Conservation (phyloP, 2,797 vertebrate species). For the Lithobates pipiens region DNA sequence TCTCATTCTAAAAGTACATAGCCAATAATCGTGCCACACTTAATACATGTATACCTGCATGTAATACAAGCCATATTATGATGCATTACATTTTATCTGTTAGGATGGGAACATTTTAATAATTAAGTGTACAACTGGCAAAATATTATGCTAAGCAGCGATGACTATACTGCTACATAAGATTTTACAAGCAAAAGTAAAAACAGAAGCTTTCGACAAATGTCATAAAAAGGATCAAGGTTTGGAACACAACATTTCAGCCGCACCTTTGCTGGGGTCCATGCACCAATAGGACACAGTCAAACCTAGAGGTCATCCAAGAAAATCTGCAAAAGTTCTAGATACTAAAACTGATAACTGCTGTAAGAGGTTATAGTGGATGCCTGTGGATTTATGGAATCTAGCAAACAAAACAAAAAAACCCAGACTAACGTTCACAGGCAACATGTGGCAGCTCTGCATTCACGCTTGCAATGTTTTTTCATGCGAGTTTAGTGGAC, state of each 20-base stretch:
- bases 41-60: conserved; percentile 21
- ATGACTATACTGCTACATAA: background rate
- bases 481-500: too few relatives aligned
- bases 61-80: conserved; percentile 22
- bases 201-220: background rate
- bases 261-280: background rate
- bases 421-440: background rate
- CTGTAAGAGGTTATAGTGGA: background rate
- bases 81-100: background rate
- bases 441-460: background rate
- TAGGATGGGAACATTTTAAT: background rate
- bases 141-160: background rate
- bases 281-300: too few relatives aligned
- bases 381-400: background rate
- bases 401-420: too few relatives aligned
- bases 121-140: background rate
- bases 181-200: background rate
- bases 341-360: background rate
- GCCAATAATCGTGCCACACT: background rate
- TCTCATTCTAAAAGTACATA: conserved; percentile 22
- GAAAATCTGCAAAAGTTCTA: background rate
- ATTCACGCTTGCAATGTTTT: background rate
- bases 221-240: background rate
- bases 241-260: too few relatives aligned
- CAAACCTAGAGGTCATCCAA: too few relatives aligned